Percentiles rank a stretch among this genome's conserved stretches.
These are phyloP conservation scores for Apostichopus parvimensis DNA, from an alignment of 35 echinoderm and acorn worm genomes.

Conservation along the genomic window DNA sequence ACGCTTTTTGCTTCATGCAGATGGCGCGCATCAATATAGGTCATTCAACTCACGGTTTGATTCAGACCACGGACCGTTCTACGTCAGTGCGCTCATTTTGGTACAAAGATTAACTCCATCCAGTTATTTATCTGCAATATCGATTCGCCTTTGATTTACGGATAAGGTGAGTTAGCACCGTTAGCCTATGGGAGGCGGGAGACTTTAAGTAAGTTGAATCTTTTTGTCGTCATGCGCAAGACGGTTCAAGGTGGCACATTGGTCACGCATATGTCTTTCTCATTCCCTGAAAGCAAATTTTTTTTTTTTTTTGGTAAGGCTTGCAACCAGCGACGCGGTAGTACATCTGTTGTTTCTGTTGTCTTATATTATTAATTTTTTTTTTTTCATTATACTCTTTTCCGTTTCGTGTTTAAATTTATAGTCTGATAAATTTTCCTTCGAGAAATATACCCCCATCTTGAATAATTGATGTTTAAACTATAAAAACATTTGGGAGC, in stretches of 20 bases:
- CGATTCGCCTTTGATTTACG: constrained; percentile 36
- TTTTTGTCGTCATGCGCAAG: neutral
- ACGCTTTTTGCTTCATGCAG: constrained; percentile 5
- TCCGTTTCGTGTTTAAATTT: too few relatives aligned
- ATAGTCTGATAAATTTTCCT: too few relatives aligned
- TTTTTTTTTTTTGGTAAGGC: neutral
- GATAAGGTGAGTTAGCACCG: constrained; percentile 1
- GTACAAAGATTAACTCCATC: constrained; percentile 17
- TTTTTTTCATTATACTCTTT: neutral
- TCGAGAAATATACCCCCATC: too few relatives aligned
- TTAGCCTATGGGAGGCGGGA: constrained; percentile 2
- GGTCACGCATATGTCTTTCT: constrained; percentile 35
- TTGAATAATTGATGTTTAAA: neutral
- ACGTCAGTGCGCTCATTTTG: constrained; percentile 42
- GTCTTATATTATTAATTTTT: neutral
- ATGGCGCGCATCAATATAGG: neutral
- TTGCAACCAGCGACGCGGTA: constrained; percentile 18
- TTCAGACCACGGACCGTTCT: constrained; percentile 6
- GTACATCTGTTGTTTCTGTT: constrained; percentile 38
- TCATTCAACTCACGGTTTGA: constrained; percentile 24
- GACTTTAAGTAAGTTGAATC: constrained; percentile 8
- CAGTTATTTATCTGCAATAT: constrained; percentile 43
- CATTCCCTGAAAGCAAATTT: neutral
- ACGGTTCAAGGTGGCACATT: neutral
- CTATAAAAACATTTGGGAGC: neutral